phyloP scores from a whole-genome alignment of 1,140 invertebrate genomes.

The Leptinotarsa texana region DNA sequence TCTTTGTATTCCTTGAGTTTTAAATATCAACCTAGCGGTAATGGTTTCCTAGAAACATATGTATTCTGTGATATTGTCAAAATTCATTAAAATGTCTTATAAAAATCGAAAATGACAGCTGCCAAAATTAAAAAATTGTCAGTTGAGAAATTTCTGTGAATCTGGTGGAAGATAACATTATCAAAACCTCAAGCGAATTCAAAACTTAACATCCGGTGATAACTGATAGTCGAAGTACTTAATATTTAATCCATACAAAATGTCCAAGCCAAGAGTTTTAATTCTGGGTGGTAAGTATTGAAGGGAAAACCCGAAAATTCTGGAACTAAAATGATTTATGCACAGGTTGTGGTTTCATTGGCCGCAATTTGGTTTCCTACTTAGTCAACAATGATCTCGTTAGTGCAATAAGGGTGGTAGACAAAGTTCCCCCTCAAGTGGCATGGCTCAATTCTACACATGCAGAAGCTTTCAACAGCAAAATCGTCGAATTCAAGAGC shows the following conservation, averaged over 20 bases:
- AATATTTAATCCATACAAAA: constrained; percentile 16
- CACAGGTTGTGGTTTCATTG: constrained; percentile 90
- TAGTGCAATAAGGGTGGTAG: constrained; percentile 77
- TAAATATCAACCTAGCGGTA: too few relatives aligned
- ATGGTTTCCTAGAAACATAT: too few relatives aligned
- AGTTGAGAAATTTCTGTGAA: neutral
- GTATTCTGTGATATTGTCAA: too few relatives aligned
- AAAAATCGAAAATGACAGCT: neutral
- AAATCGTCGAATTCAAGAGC: constrained; percentile 85
- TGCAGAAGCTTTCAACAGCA: constrained; percentile 69
- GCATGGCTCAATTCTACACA: constrained; percentile 84
- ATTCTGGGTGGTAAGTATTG: constrained; percentile 45
- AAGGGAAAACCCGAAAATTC: constrained; percentile 19
- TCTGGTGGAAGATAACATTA: neutral
- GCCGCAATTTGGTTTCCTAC: constrained; percentile 83
- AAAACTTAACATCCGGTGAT: constrained; percentile 22
- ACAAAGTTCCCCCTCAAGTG: constrained; percentile 90
- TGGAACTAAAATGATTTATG: constrained; percentile 27
- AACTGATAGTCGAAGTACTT: neutral
- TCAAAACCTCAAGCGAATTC: neutral
- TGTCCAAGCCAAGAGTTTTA: constrained; percentile 45
- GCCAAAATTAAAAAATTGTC: neutral
- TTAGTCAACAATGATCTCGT: constrained; percentile 78
- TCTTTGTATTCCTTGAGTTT: too few relatives aligned
- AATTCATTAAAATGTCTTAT: too few relatives aligned